Evolutionary conservation across 1,140 invertebrate genomes (phyloP), one percentile per base, ranked within the genome.

Genomic region (Rhyzopertha dominica): DNA sequence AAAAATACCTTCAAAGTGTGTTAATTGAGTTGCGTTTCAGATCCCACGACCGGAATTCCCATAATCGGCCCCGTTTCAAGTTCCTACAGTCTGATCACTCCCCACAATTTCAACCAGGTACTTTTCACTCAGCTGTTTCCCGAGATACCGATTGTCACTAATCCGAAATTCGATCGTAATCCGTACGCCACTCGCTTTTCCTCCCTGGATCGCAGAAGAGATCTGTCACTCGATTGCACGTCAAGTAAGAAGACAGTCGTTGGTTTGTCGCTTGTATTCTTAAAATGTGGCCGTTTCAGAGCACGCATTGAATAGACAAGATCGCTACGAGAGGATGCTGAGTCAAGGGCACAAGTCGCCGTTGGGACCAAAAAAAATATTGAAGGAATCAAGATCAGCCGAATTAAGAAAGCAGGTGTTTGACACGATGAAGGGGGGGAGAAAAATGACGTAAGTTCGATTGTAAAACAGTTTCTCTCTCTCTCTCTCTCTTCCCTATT

Each of bases 91-190:
- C 70, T 80, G 42, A 65, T 75, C 36, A 56, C 70, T 24, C 74
- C 76, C 54, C 82, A 84, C 48, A 87, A 89, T 68, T 81, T 84
- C 63, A 94, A 93, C 69, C 74, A 86, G 48, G 79, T 90, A 68
- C 67, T 93, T 10, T 85, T 88, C 60, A 77, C 82, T 52, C 79
- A 84, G 64, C 74, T 88, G 26, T 82, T 84, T 66, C 82, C 85
- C 14, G 79, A 84, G 47, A 75, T 74, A 58, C 70, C 69, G 58
- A 68, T 73, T 44, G 65, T 67, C 12, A 66, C 69, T 25, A 70
- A 53, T 36, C 7, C 20, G 5, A 44, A n/a, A n/a, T n/a, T n/a
- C n/a, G n/a, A n/a, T n/a, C n/a, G n/a, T n/a, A n/a, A n/a, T n/a
- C n/a, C n/a, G n/a, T n/a, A n/a, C n/a, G n/a, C n/a, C n/a, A n/a